Evolutionary conservation across 1,140 invertebrate species (phyloP), one percentile per base, ranked within the genome.

Genomic region (Wasmannia auropunctata): DNA sequence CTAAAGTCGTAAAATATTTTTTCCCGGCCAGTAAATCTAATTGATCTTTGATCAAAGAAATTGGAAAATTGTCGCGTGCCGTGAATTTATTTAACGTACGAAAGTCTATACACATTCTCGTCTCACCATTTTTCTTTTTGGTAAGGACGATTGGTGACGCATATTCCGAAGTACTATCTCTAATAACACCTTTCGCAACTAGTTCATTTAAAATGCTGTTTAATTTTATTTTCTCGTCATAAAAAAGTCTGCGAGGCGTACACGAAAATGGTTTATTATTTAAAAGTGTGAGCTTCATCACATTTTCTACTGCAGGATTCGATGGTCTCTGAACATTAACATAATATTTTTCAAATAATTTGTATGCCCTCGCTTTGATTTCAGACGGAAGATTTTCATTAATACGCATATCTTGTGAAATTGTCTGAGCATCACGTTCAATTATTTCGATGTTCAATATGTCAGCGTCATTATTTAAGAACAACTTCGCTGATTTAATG

Each of bases 201-300:
- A 95, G 34, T 31, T 94, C 90, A 40, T 93, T 58, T 16, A 95
- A 85, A 43, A 95, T 93, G 74, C 3, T 3, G 3, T 7, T 3
- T 40, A 40, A 40, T 7, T 3, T 7, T 40, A 7, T 46, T 46
- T 46, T 46, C 10, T 46, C 43, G 10, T 46, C 6, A 10, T 46
- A 46, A 1, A 7, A 46, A 10, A 46, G 43, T 11, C 43, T 46
- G 43, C 43, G 43, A 3, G 43, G 43, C 10, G 43, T 46, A 11
- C 43, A 46, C 1, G 43, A 46, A 11, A 46, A 46, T 1, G 43
- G 43, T 11, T 46, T 46, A 1, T 46, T 11, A 1, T 46, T 11
- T 8, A 11, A 1, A 46, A 46, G 43, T 8, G 8, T 46, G 10
- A 46, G 43, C 10, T 77, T 86, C 60, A 37, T 92, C 2, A 60